phyloP scores from a whole-genome alignment of 2,888 invertebrate species.

The Nineta flava region DNA sequence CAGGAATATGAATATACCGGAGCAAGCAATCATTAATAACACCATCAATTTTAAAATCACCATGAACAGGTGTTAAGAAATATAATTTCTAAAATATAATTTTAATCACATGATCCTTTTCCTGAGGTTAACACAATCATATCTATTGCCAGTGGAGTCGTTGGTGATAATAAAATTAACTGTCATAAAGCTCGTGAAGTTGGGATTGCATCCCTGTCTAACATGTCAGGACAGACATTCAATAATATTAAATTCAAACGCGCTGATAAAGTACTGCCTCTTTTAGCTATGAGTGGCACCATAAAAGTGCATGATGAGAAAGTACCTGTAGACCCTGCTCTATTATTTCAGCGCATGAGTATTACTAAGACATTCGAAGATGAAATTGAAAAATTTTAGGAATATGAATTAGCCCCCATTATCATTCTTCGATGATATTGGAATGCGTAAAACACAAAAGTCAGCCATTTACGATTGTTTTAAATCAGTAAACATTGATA shows the following conservation, averaged over 20 bases:
- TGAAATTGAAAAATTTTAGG: slow-evolving; percentile 4
- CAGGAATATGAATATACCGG: too few relatives aligned
- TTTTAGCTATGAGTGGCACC: slow-evolving; percentile 17
- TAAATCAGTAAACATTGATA: too few relatives aligned
- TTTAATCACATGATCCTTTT: slow-evolving; percentile 7
- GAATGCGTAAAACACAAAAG: too few relatives aligned
- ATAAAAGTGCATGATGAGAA: slow-evolving; percentile 20
- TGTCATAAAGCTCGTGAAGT: slow-evolving; percentile 18
- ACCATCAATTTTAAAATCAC: too few relatives aligned
- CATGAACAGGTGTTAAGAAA: slow-evolving; percentile 13
- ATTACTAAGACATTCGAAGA: slow-evolving; percentile 9
- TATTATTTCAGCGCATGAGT: slow-evolving; percentile 21
- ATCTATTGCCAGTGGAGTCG: slow-evolving; percentile 13
- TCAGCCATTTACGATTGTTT: too few relatives aligned
- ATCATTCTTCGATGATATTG: too few relatives aligned
- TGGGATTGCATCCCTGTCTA: slow-evolving; percentile 16
- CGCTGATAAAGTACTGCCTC: slow-evolving; percentile 20
- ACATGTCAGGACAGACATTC: slow-evolving; percentile 17
- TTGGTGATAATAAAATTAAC: slow-evolving; percentile 14
- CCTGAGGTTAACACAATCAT: too few relatives aligned
- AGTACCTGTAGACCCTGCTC: slow-evolving; percentile 18
- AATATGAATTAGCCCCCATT: slow-evolving; percentile 17
- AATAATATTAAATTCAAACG: slow-evolving; percentile 20
- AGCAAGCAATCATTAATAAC: too few relatives aligned
- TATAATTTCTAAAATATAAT: slow-evolving; percentile 15